These are phyloP conservation scores for Accipiter virgatus DNA, from an alignment of 2,113 vertebrate genomes.

Conservation along the genomic window DNA sequence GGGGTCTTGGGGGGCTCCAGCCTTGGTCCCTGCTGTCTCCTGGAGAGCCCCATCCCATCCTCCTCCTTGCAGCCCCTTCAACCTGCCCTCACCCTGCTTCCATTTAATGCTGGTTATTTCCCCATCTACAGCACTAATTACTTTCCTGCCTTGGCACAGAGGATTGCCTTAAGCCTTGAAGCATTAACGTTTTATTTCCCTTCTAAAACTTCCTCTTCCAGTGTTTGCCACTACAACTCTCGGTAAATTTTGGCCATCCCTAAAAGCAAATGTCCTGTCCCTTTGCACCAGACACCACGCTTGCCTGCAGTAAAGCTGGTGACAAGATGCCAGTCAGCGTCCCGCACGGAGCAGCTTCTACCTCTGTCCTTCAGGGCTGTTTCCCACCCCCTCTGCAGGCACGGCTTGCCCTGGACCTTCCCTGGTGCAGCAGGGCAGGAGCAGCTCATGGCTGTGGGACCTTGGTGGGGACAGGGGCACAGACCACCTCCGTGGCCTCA, in stretches of 20 bases:
- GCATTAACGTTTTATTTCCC: constrained; percentile 5
- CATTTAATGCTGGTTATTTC: background rate
- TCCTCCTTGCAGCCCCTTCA: rapidly evolving
- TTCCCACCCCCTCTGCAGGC: background rate
- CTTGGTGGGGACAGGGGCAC: background rate
- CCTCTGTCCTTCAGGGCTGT: background rate
- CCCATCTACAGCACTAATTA: background rate
- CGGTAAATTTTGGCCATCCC: background rate
- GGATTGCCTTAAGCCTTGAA: background rate
- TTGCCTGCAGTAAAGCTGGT: background rate
- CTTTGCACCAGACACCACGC: background rate
- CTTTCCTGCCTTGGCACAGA: background rate
- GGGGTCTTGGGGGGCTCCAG: background rate
- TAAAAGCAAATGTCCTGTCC: background rate
- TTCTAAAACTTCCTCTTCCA: constrained; percentile 24
- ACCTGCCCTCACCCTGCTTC: background rate
- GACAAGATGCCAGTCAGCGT: background rate
- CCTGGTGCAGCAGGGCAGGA: background rate
- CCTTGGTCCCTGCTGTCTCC: background rate
- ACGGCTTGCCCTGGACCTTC: background rate
- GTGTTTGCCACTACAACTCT: background rate
- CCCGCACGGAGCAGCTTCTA: background rate
- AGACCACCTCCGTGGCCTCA: rapidly evolving
- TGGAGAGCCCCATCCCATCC: background rate
- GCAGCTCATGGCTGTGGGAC: background rate